These are phyloP conservation scores for Cheilosia scutellata DNA, from an alignment of 2,888 invertebrate species.

Conservation along the genomic window DNA sequence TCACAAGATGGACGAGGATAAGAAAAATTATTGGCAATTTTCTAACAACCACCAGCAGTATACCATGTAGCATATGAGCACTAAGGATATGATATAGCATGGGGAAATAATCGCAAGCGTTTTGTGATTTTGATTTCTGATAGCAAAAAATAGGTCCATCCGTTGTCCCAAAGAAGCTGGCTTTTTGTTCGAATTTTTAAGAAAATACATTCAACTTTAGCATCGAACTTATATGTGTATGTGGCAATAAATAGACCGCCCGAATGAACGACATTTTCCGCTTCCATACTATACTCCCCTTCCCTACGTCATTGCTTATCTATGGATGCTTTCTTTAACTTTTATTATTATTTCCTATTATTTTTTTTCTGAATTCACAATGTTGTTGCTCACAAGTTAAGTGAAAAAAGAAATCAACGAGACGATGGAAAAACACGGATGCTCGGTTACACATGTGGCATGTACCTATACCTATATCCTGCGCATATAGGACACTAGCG, in stretches of 20 bases:
- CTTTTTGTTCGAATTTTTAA: conserved; percentile 1
- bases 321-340: conserved; percentile 49
- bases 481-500: conserved; percentile 9
- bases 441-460: conserved; percentile 41
- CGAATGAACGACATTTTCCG: not conserved
- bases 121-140: conserved; percentile 63
- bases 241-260: conserved; percentile 31
- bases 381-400: conserved; percentile 49
- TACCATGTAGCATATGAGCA: conserved; percentile 2
- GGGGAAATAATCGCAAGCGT: conserved; percentile 48
- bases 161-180: conserved; percentile 30
- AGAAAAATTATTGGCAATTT: conserved; percentile 64
- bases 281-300: conserved; percentile 2
- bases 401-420: conserved; percentile 12
- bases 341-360: conserved; percentile 32
- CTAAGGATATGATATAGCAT: conserved; percentile 40
- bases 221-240: conserved; percentile 28
- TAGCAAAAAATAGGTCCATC: conserved; percentile 23
- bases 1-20: conserved; percentile 44
- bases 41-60: conserved; percentile 44
- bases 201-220: not conserved
- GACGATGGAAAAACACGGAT: not conserved
- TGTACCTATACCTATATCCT: not conserved
- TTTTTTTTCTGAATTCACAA: conserved; percentile 27
- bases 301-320: conserved; percentile 45